These are phyloP conservation scores for Peromyscus aztecus DNA, from an alignment of 2,797 vertebrate species.

Conservation along the genomic window DNA sequence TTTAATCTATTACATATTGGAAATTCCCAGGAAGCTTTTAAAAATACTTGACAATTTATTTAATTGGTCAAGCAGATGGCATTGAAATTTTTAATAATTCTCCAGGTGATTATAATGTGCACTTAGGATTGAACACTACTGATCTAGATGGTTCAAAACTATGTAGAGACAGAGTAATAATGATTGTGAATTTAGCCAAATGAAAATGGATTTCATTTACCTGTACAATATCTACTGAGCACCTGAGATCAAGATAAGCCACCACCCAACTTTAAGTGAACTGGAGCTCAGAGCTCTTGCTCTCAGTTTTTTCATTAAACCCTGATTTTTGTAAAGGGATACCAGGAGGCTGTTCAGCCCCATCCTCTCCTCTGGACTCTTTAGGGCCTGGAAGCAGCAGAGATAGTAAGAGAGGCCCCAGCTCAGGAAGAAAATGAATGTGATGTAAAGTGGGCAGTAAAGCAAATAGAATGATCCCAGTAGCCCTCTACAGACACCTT, in stretches of 20 bases:
- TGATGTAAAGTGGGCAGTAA: background rate
- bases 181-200: conserved; percentile 29
- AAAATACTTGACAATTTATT: conserved; percentile 29
- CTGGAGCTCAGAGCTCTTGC: background rate
- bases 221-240: background rate
- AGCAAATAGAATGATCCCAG: background rate
- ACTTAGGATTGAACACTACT: conserved; percentile 14
- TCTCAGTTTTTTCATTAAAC: conserved; percentile 53
- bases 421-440: background rate
- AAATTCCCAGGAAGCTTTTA: conserved; percentile 53
- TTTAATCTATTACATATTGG: conserved; percentile 26
- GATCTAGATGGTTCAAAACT: conserved; percentile 24
- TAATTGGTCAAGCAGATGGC: conserved; percentile 26
- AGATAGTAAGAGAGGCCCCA: background rate
- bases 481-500: background rate
- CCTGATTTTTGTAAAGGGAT: background rate
- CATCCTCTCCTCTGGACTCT: background rate
- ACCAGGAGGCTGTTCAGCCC: background rate
- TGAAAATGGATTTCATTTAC: conserved; percentile 39
- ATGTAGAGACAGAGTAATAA: background rate
- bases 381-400: background rate
- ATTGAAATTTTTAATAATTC: conserved; percentile 29
- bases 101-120: conserved; percentile 12
- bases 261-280: background rate
- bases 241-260: background rate